Base-by-base conservation (phyloP, 2,797 vertebrate species). In the Crypturellus tataupa region DNA sequence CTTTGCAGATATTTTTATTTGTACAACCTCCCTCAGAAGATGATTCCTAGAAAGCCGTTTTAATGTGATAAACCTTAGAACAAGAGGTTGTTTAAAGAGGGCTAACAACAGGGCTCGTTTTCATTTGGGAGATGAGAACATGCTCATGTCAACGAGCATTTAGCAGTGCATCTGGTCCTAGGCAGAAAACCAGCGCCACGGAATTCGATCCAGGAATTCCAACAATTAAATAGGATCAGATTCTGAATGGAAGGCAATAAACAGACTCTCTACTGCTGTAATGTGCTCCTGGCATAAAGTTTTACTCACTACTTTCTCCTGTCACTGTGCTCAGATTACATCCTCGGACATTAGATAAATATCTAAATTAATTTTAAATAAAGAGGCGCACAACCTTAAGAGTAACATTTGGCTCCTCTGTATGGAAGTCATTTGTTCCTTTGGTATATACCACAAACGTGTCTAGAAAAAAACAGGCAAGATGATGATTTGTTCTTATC, bases 1-100 rank as follows among this genome's bases (percentile, higher is more conserved):
- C 93, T 91, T 89, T 95, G 86, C 91, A 86, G 91, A 91, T 92
- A 82, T 56, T 92, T 80, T 64, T 84, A 42, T 95, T 96, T 96
- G 79, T 79, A 81, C 78, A 93, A 2, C 5, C 33, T 83, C 59
- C 88, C 73, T 95, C 77, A 76, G 81, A 94, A 94, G 79, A 95
- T 75, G 77, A 93, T 95, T 94, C 67, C 63, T 53, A 51, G 71
- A 93, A 85, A 70, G 70, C 44, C 87, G 85, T 96, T 95, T 94
- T 95, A 96, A 94, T 88, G 46, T 80, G 58, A 87, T 31, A 72
- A 96, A 59, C 27, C 19, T 55, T 39, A 81, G 73, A 95, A 80
- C 11, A 84, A 79, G 77, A 90, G 81, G 80, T 31, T 60, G 53
- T 27, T 71, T 80, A 55, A 92, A 91, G 40, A 91, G n/a, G 53